Evolutionary conservation across 2,113 vertebrate species (phyloP), one percentile per base, ranked within the genome.

Genomic region (Mustela nigripes): DNA sequence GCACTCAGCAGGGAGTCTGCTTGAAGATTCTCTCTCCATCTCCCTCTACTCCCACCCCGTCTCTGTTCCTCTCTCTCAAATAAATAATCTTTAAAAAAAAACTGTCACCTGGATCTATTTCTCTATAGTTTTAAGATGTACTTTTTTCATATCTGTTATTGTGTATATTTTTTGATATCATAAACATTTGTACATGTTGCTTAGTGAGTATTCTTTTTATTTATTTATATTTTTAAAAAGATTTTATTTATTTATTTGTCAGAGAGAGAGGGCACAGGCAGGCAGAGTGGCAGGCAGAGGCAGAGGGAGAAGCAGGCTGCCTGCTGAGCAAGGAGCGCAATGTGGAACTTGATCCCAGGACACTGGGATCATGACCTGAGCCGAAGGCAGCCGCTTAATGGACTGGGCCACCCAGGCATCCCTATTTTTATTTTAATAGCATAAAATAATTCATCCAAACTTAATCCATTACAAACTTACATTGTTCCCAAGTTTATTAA

Each of bases 351-450:
- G 16, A 56, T 18, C 53, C 53, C 16, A 18, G 53, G 50, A 16
- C 15, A 53, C 50, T 53, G 50, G 15, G 50, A 53, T 53, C 14
- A 53, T 53, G 50, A 53, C 50, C 50, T 53, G 50, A 53, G 50
- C 50, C 14, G 1, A 53, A 53, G 50, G 50, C 50, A 53, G 50
- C 50, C 15, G 4, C 50, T 16, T 53, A 15, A 53, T 16, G 50
- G 15, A 16, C 50, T 53, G 50, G 50, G 16, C 16, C 53, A 56
- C 16, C 53, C 15, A 53, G 53, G 53, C 15, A 0, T 94, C 39
- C 93, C 93, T 67, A 79, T 60, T 94, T 36, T 84, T 81, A 84
- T 33, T 81, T 91, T 76, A 91, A 80, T 26, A 82, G 36, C 83
- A n/a, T 10, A 96, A 36, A 86, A 60, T 1, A 91, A 22, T 86